Percentiles rank a stretch among this genome's conserved stretches.
phyloP scores from a whole-genome alignment of 1,140 invertebrate species.

The Lepidotrigona ventralis region DNA sequence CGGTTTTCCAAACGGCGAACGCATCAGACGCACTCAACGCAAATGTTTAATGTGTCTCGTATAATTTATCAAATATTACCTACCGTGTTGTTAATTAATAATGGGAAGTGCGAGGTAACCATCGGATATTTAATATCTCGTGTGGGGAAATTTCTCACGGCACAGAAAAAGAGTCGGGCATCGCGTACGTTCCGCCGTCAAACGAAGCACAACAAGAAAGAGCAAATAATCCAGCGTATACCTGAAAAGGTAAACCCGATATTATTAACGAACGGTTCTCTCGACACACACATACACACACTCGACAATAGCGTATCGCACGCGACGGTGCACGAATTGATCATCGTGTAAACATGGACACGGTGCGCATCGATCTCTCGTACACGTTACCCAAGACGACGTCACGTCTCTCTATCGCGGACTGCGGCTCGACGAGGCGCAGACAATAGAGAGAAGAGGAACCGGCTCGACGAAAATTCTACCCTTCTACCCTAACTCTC shows the following conservation, averaged over 20 bases:
- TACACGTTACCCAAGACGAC: constrained; percentile 22
- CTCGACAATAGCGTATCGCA: not conserved
- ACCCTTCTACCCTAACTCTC: constrained; percentile 11
- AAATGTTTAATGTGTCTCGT: not conserved
- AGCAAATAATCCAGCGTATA: not conserved
- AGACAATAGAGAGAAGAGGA: not conserved
- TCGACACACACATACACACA: too few species aligned
- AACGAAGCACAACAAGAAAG: not conserved
- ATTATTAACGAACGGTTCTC: not conserved
- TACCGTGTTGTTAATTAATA: not conserved
- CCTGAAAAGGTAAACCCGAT: not conserved
- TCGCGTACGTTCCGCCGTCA: not conserved
- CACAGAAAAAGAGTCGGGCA: not conserved
- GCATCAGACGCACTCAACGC: not conserved
- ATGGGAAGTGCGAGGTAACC: not conserved
- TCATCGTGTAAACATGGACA: constrained; percentile 5
- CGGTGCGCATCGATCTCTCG: not conserved
- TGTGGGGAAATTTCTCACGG: not conserved
- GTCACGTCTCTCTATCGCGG: constrained; percentile 7
- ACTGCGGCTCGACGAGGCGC: too few species aligned
- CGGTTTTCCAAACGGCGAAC: not conserved
- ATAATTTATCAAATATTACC: not conserved
- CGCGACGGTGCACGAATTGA: constrained; percentile 9
- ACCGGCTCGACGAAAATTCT: constrained; percentile 25
- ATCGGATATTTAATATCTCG: not conserved